These are phyloP conservation scores for Drosophila rufa DNA, from an alignment of 1,140 invertebrate species.

Conservation along the genomic window DNA sequence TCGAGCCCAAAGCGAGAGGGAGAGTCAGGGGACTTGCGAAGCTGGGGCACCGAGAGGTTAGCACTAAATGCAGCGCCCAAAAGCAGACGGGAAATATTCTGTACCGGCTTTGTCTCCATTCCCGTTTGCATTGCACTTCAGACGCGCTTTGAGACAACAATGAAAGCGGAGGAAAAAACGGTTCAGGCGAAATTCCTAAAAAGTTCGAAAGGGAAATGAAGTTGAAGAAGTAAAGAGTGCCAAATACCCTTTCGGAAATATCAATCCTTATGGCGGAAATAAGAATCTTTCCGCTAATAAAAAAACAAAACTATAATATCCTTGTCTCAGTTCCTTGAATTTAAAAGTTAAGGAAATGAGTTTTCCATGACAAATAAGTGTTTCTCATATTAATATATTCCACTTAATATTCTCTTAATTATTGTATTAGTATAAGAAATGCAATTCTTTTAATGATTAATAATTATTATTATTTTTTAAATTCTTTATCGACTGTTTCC, in stretches of 20 bases:
- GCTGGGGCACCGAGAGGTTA: conserved; percentile 31
- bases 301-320: too few species aligned
- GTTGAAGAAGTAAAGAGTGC: background rate
- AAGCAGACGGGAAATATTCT: conserved; percentile 38
- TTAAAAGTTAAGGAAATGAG: background rate
- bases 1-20: background rate
- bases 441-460: too few species aligned
- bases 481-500: too few species aligned
- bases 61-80: conserved; percentile 52
- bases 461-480: too few species aligned
- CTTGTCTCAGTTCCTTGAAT: background rate
- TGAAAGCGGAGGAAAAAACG: conserved; percentile 14
- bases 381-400: too few species aligned
- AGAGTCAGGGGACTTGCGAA: background rate
- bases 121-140: conserved; percentile 54
- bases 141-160: conserved; percentile 37
- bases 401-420: too few species aligned
- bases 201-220: conserved; percentile 7
- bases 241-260: background rate
- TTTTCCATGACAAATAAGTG: too few species aligned
- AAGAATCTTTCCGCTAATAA: background rate
- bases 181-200: conserved; percentile 1
- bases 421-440: too few species aligned
- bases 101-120: conserved; percentile 49
- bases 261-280: background rate